A percentile compares a stretch with the other conserved stretches of the same genome.
phyloP scores from a whole-genome alignment of 2,797 vertebrate species.

The Oophaga sylvatica region DNA sequence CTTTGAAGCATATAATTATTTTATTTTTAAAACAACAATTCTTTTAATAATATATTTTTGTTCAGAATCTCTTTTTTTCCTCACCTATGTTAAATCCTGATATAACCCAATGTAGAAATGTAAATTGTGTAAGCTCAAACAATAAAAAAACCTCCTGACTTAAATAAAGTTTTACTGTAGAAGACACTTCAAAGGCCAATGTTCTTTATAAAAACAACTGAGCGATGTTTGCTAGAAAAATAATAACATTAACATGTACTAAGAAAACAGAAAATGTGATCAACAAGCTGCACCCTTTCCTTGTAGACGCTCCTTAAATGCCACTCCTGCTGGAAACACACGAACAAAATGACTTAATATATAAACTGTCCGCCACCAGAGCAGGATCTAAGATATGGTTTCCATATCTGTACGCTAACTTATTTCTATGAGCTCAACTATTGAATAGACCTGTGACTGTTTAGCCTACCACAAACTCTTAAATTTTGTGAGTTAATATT shows the following conservation, averaged over 20 bases:
- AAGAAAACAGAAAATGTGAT: constrained; percentile 16
- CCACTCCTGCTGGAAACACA: constrained; percentile 14
- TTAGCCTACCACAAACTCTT: constrained; percentile 22
- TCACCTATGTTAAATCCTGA: neutral
- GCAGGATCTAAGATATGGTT: neutral
- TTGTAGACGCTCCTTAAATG: neutral
- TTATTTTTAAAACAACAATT: neutral
- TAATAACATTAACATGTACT: constrained; percentile 32
- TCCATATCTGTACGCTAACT: neutral
- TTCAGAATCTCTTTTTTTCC: neutral
- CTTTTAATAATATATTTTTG: neutral
- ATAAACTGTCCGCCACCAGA: neutral
- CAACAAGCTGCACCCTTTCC: constrained; percentile 30
- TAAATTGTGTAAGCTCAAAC: neutral
- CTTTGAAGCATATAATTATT: neutral
- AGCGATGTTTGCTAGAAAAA: neutral
- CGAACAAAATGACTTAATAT: neutral
- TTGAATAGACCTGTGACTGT: neutral
- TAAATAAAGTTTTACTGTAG: neutral
- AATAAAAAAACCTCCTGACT: neutral
- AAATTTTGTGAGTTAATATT: constrained; percentile 48
- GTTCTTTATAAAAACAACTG: constrained; percentile 20
- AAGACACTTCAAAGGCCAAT: neutral
- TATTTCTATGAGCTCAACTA: constrained; percentile 7
- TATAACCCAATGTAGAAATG: neutral